Base-by-base conservation (phyloP, 1,140 invertebrate genomes). In the Gerris buenoi region DNA sequence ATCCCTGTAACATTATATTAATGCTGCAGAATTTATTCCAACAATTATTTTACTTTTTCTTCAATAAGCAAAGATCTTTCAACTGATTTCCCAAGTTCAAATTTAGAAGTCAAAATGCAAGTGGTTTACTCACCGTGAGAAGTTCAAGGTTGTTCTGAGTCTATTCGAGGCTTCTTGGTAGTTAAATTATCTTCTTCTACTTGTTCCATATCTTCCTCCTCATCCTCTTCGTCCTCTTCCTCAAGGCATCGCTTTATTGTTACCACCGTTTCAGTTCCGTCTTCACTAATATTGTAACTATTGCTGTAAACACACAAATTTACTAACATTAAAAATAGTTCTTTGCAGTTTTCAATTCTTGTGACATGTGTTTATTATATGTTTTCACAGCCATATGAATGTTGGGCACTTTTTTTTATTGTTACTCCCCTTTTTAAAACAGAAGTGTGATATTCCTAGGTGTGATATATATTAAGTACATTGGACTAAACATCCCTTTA, bases 191-290 rank as follows among this genome's bases (percentile, higher is more conserved):
- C 33, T 46, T 10, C 33, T 10, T 46, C 33, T 18, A 10, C 33
- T 28, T 68, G 61, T 28, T 63, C 64, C 23, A 22, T 29, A 25
- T 65, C 67, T 65, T 65, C 64, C 10, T 68, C 64, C n/a, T 65
- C 67, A 5, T 68, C 64, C n/a, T 25, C 59, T 60, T 68, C 67
- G 5, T 46, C 33, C 18, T 10, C 33, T 10, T 46, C 33, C 18
- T 46, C 5, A 10, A 46, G 18, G 18, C 33, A 46, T 29, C 67
- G 18, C 27, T 68, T 68, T 18, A 68, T 26, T 29, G 59, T 25
- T 59, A 59, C 28, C 33, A 33, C 63, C 61, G 61, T 68, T 29
- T 25, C 58, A n/a, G 56, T 65, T 27, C 64, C 67, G 1, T 63
- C 63, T 18, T 63, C 60, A 27, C 64, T 64, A 27, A 63, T 29